These are phyloP conservation scores for Ariopsis seemanni DNA, from an alignment of 2,113 vertebrate genomes.

Conservation along the genomic window DNA sequence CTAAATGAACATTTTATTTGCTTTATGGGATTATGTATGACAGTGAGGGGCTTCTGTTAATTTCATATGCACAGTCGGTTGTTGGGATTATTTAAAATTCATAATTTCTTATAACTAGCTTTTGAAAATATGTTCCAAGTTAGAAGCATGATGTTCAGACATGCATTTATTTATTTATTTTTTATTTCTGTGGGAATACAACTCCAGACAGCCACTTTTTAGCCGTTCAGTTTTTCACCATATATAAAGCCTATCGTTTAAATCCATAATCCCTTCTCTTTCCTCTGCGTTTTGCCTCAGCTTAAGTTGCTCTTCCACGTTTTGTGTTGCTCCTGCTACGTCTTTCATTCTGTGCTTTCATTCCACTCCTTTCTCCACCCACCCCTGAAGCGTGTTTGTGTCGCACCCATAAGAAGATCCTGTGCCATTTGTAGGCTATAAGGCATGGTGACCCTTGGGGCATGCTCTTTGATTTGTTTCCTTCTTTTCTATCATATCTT, in stretches of 20 bases:
- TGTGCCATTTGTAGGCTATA: conserved; percentile 42
- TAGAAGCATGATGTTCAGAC: not conserved
- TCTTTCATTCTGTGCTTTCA: conserved; percentile 56
- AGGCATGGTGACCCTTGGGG: conserved; percentile 43
- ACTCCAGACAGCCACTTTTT: conserved; percentile 4
- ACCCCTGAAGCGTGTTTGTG: conserved; percentile 41
- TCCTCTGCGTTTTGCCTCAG: conserved; percentile 6
- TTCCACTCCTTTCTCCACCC: conserved; percentile 55
- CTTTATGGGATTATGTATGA: not conserved
- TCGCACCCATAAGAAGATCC: conserved; percentile 44
- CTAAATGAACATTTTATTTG: not conserved
- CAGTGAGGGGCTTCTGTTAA: not conserved
- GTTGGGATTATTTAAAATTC: not conserved
- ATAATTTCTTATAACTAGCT: not conserved
- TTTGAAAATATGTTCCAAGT: not conserved
- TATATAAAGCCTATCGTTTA: not conserved
- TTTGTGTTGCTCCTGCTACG: conserved; percentile 46
- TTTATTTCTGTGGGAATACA: not conserved
- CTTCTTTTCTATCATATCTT: conserved; percentile 47
- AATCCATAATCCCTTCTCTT: not conserved
- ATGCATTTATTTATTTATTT: too few species aligned
- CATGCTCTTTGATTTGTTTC: conserved; percentile 51
- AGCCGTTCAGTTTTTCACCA: conserved; percentile 17
- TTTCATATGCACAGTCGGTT: not conserved
- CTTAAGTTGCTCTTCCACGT: conserved; percentile 23